Evolutionary conservation across 2,888 invertebrate genomes (phyloP), one percentile per base, ranked within the genome.

Genomic region (Dione vanillae): DNA sequence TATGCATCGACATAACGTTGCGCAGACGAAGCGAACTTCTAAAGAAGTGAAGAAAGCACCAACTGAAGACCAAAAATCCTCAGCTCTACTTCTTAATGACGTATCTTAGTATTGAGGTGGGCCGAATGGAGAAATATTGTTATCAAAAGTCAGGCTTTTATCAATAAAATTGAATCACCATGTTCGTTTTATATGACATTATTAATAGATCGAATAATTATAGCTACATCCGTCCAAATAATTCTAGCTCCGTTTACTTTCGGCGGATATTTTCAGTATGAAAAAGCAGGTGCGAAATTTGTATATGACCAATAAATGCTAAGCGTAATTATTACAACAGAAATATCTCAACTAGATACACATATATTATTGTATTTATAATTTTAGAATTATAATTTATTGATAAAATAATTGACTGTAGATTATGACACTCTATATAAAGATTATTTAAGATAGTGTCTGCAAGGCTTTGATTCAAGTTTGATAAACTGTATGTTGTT

Each of bases 1-100:
- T 58, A 90, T 93, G 89, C 94, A 94, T 70, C 83, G 92, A 20
- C 86, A 90, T 77, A 94, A 94, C 77, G 93, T 93, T 14, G 83
- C 89, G 7, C 89, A 88, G 72, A 91, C 89, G 1, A 92, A 89
- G 72, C 85, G 83, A 45, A 82, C 81, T 9, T 82, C 84, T 0
- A 87, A 88, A 74, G 86, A 87, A 71, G 70, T 84, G 12, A 85
- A 86, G 70, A 84, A 88, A 62, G 73, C 81, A 1, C 83, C 86
- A 0, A 84, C 82, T 51, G 77, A 79, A 12, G 91, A 91, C 67
- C 85, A 78, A 61, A 83, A 83, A 6, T 86, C 88, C 1, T 85
- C 86, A 1, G 82, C 86, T 3, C 79, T 85, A 3, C 86, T 93
- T 20, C 80, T 90, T 2, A 85, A 84, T 70, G 80, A 90, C 67